These are phyloP conservation scores for Agonopterix heracliana DNA, from an alignment of 2,888 invertebrate species.

Conservation along the genomic window DNA sequence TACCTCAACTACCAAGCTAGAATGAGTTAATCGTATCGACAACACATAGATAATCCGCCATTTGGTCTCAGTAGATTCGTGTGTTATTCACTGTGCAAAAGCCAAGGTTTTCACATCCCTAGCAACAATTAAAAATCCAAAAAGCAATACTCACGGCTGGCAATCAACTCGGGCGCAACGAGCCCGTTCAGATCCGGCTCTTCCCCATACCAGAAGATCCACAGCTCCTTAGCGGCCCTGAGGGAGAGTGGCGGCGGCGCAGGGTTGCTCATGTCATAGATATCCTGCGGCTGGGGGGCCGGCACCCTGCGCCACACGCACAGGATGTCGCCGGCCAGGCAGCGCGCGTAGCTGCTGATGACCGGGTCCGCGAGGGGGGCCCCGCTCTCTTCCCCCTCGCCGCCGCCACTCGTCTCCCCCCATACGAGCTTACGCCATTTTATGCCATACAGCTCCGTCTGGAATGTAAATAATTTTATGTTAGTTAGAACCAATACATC, in stretches of 20 bases:
- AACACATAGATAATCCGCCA: too few relatives aligned
- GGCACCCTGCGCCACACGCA: constrained; percentile 97
- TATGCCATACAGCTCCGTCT: constrained; percentile 99
- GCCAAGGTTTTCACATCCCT: too few relatives aligned
- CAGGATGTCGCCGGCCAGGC: constrained; percentile 94
- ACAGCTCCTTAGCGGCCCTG: constrained; percentile 95
- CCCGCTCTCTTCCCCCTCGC: constrained; percentile 58
- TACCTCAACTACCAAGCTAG: too few relatives aligned
- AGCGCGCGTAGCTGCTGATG: constrained; percentile 92
- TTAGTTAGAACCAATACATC: constrained; percentile 9
- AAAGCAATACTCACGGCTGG: constrained; percentile 82
- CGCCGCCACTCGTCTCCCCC: constrained; percentile 78
- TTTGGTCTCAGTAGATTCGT: too few relatives aligned
- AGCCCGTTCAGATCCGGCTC: constrained; percentile 92
- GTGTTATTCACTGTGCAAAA: too few relatives aligned
- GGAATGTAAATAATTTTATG: constrained; percentile 47
- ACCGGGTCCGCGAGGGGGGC: constrained; percentile 93
- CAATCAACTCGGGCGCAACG: constrained; percentile 89
- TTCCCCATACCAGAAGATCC: constrained; percentile 99
- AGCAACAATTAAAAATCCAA: not conserved
- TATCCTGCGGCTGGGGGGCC: constrained; percentile 66
- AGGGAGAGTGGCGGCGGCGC: constrained; percentile 84
- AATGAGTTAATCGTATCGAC: too few relatives aligned
- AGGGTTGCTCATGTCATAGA: constrained; percentile 71
- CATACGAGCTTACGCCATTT: constrained; percentile 98